Evolutionary conservation across 2,888 invertebrate species (phyloP).

Genomic region (Tubiluchus corallicola): DNA sequence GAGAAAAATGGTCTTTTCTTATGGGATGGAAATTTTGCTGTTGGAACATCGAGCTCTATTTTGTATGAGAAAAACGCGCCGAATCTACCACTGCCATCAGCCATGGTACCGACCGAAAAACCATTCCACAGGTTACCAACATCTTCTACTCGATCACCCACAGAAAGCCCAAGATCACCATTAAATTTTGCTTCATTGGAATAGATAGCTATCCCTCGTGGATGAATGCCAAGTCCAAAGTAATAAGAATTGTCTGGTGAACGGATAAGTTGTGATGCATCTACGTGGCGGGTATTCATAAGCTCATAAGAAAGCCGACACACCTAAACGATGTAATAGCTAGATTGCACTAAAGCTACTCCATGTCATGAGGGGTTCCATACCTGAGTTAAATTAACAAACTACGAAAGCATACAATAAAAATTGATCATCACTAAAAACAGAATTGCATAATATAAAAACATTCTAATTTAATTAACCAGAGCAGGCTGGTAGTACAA

Average conservation of each 20-base stretch:
- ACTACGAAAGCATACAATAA: too few relatives aligned
- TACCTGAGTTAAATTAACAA: too few relatives aligned
- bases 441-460: too few relatives aligned
- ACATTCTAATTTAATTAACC: too few relatives aligned
- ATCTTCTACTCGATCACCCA: background rate
- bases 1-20: too few relatives aligned
- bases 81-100: background rate
- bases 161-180: background rate
- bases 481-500: too few relatives aligned
- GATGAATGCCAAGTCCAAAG: background rate
- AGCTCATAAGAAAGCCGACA: slow-evolving; percentile 8
- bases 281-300: background rate
- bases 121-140: background rate
- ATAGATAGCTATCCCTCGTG: background rate
- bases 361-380: too few relatives aligned
- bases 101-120: background rate
- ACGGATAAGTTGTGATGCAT: background rate
- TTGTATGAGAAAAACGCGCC: background rate
- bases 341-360: too few relatives aligned
- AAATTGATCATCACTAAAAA: too few relatives aligned
- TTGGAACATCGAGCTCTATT: background rate
- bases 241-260: background rate
- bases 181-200: too few relatives aligned
- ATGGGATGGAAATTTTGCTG: background rate
- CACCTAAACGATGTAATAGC: slow-evolving; percentile 8